phyloP scores from a whole-genome alignment of 1,140 invertebrate species.

The Plutomurus gul region DNA sequence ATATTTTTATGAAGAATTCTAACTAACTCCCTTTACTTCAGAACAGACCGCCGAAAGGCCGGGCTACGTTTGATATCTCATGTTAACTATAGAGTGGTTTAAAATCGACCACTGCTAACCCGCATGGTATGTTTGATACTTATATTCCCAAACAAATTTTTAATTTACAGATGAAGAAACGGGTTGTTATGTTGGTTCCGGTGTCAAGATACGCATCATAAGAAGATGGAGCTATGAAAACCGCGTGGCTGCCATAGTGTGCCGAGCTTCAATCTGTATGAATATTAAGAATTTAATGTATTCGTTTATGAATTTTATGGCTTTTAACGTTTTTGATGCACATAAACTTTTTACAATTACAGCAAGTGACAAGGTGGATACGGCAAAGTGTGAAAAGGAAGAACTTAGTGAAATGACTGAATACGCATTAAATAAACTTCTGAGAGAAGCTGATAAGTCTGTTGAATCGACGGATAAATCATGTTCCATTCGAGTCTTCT shows the following conservation, averaged over 20 bases:
- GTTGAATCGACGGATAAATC: constrained; percentile 56
- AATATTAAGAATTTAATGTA: neutral
- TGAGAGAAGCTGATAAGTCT: constrained; percentile 62
- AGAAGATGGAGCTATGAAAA: constrained; percentile 86
- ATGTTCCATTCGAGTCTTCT: constrained; percentile 74
- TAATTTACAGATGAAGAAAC: constrained; percentile 79
- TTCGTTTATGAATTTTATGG: neutral
- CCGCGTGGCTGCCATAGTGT: constrained; percentile 80
- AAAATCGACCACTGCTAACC: too few species aligned
- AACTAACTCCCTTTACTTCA: too few species aligned
- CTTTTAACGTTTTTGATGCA: neutral
- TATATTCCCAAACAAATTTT: neutral
- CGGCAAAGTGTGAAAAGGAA: constrained; percentile 56
- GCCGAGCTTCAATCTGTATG: constrained; percentile 74
- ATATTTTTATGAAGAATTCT: too few species aligned
- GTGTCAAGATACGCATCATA: constrained; percentile 69
- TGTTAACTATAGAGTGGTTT: too few species aligned
- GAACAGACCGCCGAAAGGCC: too few species aligned
- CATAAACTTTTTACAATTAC: neutral
- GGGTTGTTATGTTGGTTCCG: constrained; percentile 69
- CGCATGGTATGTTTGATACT: too few species aligned
- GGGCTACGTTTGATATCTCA: too few species aligned
- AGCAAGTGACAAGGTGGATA: neutral
- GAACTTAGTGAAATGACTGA: constrained; percentile 70
- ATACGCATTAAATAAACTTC: constrained; percentile 73